Evolutionary conservation across 2,888 invertebrate species (phyloP).

Genomic region (Hemaris fuciformis): DNA sequence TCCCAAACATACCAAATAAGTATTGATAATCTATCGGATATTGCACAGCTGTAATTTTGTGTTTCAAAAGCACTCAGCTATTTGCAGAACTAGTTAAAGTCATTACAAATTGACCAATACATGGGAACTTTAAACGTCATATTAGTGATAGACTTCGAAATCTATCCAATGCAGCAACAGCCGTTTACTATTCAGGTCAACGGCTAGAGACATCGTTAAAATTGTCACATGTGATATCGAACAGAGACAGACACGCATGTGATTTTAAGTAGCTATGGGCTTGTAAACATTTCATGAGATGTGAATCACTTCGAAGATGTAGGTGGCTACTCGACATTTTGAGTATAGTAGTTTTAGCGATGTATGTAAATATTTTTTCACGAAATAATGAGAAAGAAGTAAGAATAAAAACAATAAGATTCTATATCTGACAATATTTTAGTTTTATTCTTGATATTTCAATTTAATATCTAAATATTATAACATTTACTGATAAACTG

Average conservation of each 20-base stretch:
- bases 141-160: background rate
- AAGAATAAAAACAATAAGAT: too few relatives aligned
- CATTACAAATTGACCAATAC: background rate
- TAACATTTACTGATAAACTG: too few relatives aligned
- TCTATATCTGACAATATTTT: too few relatives aligned
- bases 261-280: background rate
- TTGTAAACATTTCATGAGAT: background rate
- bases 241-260: background rate
- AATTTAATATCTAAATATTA: too few relatives aligned
- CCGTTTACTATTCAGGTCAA: background rate
- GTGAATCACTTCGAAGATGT: background rate
- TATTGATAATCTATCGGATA: background rate
- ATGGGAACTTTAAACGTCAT: background rate
- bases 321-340: too few relatives aligned
- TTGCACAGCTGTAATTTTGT: background rate
- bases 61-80: background rate
- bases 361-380: too few relatives aligned
- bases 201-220: background rate
- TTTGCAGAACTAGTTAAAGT: background rate
- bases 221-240: background rate
- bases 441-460: too few relatives aligned
- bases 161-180: background rate
- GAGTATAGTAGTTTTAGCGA: too few relatives aligned
- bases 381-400: too few relatives aligned
- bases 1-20: background rate